A percentile compares a stretch with the other conserved stretches of the same genome.
These are phyloP conservation scores for Tetropium fuscum DNA, from an alignment of 2,888 invertebrate genomes.

Conservation along the genomic window DNA sequence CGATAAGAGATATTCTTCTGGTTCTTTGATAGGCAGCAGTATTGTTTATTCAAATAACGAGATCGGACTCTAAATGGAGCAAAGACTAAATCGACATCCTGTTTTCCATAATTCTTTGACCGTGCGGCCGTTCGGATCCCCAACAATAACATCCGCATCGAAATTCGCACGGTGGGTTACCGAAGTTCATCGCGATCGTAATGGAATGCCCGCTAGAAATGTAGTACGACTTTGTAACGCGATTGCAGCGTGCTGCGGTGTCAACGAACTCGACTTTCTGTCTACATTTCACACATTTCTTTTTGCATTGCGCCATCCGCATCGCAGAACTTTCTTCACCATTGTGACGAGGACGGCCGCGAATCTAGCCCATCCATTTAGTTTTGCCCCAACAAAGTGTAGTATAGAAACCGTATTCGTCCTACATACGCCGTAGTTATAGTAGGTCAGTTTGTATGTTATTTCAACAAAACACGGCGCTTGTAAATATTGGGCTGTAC, in stretches of 20 bases:
- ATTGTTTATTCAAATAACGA: no score
- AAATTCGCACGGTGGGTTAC: slow-evolving; percentile 12
- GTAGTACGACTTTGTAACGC: slow-evolving; percentile 53
- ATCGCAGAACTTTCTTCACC: slow-evolving; percentile 45
- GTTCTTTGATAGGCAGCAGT: no score
- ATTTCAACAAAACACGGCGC: no score
- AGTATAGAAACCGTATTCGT: no score
- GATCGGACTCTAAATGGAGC: no score
- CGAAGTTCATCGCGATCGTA: slow-evolving; percentile 16
- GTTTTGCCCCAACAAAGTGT: slow-evolving; percentile 26
- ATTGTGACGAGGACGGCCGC: slow-evolving; percentile 16
- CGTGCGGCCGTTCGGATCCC: no score
- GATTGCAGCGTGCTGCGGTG: slow-evolving; percentile 47
- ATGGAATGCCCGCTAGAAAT: slow-evolving; percentile 34
- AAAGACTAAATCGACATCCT: no score
- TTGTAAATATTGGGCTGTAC: no score
- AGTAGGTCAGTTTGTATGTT: no score
- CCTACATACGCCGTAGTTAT: no score
- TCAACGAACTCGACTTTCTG: slow-evolving; percentile 67
- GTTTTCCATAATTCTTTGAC: no score
- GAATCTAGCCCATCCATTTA: slow-evolving; percentile 42
- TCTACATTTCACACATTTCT: slow-evolving; percentile 69
- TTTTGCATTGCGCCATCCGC: slow-evolving; percentile 66
- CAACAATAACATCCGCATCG: slow-evolving; percentile 5
- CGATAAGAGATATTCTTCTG: no score